Percentiles rank a stretch among this genome's conserved stretches.
These are phyloP conservation scores for Botia almorhae DNA, from an alignment of 2,797 vertebrate genomes.

Conservation along the genomic window DNA sequence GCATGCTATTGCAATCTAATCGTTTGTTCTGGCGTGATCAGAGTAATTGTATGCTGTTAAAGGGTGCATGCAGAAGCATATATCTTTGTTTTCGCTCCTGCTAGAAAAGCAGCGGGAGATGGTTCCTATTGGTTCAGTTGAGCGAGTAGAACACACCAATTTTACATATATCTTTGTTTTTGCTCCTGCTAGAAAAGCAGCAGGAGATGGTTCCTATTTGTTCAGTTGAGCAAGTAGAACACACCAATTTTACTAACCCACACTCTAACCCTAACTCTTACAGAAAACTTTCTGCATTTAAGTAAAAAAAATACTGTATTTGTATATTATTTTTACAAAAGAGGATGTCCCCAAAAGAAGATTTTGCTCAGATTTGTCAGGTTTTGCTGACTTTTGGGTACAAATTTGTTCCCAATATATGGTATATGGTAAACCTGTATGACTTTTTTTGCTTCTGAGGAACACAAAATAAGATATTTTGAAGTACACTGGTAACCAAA, in stretches of 20 bases:
- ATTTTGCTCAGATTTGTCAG: too few relatives aligned
- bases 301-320: too few relatives aligned
- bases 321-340: too few relatives aligned
- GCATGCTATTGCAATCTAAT: background rate
- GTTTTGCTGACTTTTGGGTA: too few relatives aligned
- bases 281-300: too few relatives aligned
- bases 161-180: constrained; percentile 43
- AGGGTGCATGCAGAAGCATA: constrained; percentile 23
- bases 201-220: constrained; percentile 39
- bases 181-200: constrained; percentile 26
- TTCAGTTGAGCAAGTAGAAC: constrained; percentile 15
- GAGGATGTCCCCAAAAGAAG: too few relatives aligned
- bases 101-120: constrained; percentile 39
- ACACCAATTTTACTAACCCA: constrained; percentile 8
- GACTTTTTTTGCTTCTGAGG: too few relatives aligned
- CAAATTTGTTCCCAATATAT: too few relatives aligned
- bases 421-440: too few relatives aligned
- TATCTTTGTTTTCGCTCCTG: constrained; percentile 42
- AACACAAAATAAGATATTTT: too few relatives aligned
- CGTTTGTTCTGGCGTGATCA: constrained; percentile 37
- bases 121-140: constrained; percentile 31
- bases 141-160: constrained; percentile 42
- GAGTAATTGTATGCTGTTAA: constrained; percentile 30
- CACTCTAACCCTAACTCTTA: too few relatives aligned
- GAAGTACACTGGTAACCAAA: too few relatives aligned